Percentiles rank a stretch among this genome's conserved stretches.
phyloP scores from a whole-genome alignment of 2,888 invertebrate species.

The Meteorus cinctellus region DNA sequence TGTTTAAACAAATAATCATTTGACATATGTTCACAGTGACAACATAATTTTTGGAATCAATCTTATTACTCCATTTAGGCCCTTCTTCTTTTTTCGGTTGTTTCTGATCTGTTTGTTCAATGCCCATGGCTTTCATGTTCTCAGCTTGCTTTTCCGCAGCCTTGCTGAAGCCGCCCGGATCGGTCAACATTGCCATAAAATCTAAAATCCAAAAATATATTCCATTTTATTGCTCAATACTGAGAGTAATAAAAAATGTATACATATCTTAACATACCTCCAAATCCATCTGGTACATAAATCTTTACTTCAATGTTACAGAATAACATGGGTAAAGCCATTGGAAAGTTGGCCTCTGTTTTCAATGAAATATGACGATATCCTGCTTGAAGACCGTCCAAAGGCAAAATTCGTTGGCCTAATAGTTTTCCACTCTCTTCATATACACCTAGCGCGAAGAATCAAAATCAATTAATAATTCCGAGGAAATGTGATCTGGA shows the following conservation, averaged over 20 bases:
- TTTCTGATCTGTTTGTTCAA: slow-evolving; percentile 75
- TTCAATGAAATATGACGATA: slow-evolving; percentile 82
- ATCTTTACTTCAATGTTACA: slow-evolving; percentile 82
- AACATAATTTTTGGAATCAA: slow-evolving; percentile 22
- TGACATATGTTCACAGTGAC: not conserved
- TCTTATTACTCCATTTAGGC: slow-evolving; percentile 64
- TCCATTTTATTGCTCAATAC: not conserved
- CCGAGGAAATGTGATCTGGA: slow-evolving; percentile 12
- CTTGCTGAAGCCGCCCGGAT: slow-evolving; percentile 87
- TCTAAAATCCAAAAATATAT: slow-evolving; percentile 75
- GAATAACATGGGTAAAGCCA: slow-evolving; percentile 81
- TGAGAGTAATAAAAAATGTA: not conserved
- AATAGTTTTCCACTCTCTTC: slow-evolving; percentile 82
- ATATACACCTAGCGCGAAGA: slow-evolving; percentile 74
- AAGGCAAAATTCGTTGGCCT: slow-evolving; percentile 81
- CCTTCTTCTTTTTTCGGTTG: slow-evolving; percentile 70
- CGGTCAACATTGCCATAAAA: slow-evolving; percentile 97
- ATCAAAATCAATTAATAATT: slow-evolving; percentile 16
- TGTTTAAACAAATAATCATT: slow-evolving; percentile 41
- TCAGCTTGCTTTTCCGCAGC: slow-evolving; percentile 79
- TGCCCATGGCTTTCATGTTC: slow-evolving; percentile 82
- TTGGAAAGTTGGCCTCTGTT: slow-evolving; percentile 82
- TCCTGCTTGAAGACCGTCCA: slow-evolving; percentile 82
- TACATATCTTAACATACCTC: slow-evolving; percentile 72
- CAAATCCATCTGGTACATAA: slow-evolving; percentile 83